Evolutionary conservation across 2,113 vertebrate genomes (phyloP), one percentile per base, ranked within the genome.

Genomic region (Microtus montanus): DNA sequence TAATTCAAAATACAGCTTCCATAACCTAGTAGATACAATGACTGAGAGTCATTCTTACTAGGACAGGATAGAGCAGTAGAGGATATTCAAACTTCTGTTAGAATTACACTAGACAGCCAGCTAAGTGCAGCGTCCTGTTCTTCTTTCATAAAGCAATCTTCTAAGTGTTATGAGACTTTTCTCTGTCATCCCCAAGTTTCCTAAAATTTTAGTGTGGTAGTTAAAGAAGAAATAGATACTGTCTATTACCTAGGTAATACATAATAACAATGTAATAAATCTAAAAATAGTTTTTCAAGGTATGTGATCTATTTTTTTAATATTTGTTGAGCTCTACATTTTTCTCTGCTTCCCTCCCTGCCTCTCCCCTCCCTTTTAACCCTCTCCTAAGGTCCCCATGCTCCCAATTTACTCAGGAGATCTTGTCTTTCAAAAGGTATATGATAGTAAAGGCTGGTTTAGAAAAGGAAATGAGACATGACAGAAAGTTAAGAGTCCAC

Each of bases 91-190:
- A 93, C 7, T 88, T 38, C 7, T 17, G 0, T 33, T 77, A 90
- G 52, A 94, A 66, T 89, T 38, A 85, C 28, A 79, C 95, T 73
- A 71, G 68, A 91, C 68, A 1, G 8, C 93, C 70, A 8, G n/a
- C 78, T 74, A 64, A 87, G 47, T 68, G 13, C 9, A 44, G 7
- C 58, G 33, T 47, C 35, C 20, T 66, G 35, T 5, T 54, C 4
- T 28, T 52, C 12, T 38, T 61, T 41, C 83, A 87, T 30, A 96
- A 90, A 90, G 71, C 75, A 74, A 30, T 95, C 52, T 70, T 26
- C 10, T 63, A 92, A 74, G 15, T 70, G 41, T 38, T 41, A 85
- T 49, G 3, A 64, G 84, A 63, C 87, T 28, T 87, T 78, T 12
- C 1, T 87, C 70, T 73, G 13, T 61, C 26, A 64, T 52, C 79